A percentile compares a stretch with the other conserved stretches of the same genome.
These are phyloP conservation scores for Mamestra configurata DNA, from an alignment of 1,140 invertebrate species.

Conservation along the genomic window DNA sequence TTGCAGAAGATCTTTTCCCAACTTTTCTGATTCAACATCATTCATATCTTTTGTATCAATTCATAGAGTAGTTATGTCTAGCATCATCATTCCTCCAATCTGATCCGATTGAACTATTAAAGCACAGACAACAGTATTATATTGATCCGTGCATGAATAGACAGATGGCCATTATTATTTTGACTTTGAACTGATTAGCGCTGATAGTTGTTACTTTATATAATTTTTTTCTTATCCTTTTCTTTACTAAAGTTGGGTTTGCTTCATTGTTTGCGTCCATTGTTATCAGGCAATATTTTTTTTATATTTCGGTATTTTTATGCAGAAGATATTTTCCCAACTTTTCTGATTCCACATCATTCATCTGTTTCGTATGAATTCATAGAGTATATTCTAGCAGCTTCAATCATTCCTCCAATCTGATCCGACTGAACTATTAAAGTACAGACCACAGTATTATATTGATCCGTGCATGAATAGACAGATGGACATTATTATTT, in stretches of 20 bases:
- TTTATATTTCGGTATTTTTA: no score
- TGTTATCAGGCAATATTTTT: no score
- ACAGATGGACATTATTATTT: constrained; percentile 5
- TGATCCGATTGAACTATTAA: background rate
- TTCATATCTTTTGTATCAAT: background rate
- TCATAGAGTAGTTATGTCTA: background rate
- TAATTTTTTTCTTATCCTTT: background rate
- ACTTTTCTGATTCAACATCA: background rate
- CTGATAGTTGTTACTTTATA: background rate
- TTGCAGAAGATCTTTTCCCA: background rate
- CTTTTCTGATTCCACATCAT: background rate
- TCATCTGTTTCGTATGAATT: background rate
- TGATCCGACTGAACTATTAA: background rate
- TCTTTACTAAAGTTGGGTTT: no score
- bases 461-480: constrained; percentile 11
- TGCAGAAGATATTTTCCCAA: background rate
- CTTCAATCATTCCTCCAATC: background rate
- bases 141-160: constrained; percentile 11
- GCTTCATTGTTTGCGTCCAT: no score
- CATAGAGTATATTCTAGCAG: background rate
- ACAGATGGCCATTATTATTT: constrained; percentile 7
- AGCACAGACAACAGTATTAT: background rate
- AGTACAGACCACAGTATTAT: background rate
- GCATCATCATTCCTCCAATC: background rate
- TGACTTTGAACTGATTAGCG: constrained; percentile 26